Evolutionary conservation across 2,888 invertebrate species (phyloP), one percentile per base, ranked within the genome.

Genomic region (Synanthedon andrenaeformis): DNA sequence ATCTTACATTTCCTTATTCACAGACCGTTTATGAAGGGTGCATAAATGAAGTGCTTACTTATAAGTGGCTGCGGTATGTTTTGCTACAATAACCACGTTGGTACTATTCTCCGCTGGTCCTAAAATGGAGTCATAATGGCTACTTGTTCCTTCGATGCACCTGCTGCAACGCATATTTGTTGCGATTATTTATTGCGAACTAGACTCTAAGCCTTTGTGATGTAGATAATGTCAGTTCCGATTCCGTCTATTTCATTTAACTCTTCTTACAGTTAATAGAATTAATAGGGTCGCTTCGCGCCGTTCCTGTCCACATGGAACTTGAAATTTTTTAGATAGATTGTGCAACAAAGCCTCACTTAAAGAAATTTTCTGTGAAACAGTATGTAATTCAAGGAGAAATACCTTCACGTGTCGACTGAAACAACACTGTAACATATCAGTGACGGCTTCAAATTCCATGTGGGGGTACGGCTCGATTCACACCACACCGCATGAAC

Each of bases 71-170:
- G 69, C 69, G 72, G 66, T 66, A 70, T 73, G 81, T 80, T 79
- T 75, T 77, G 81, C 76, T 70, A 68, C 70, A 66, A 60, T 64
- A 62, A 62, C 72, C 74, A 72, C 76, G 73, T 68, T 71, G 65
- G 68, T 66, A 79, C 78, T 80, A 79, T 78, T 78, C 80, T 76
- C 75, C 79, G 74, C 64, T 74, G 70, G 69, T 72, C 84, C 85
- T 84, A 84, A 85, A 85, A 86, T 84, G 85, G 84, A 76, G 74
- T 81, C 80, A 77, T 82, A 83, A 85, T 84, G 73, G 82, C 75
- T 75, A 81, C 84, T 83, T 72, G 85, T 83, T 84, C 69, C 71
- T 69, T 67, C 76, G 70, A 76, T 84, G 81, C 85, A 85, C 85
- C 85, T 84, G 84, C 82, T 72, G 59, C 65, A 67, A 66, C 67